phyloP scores from a whole-genome alignment of 2,113 vertebrate species.

The Dipodomys merriami region DNA sequence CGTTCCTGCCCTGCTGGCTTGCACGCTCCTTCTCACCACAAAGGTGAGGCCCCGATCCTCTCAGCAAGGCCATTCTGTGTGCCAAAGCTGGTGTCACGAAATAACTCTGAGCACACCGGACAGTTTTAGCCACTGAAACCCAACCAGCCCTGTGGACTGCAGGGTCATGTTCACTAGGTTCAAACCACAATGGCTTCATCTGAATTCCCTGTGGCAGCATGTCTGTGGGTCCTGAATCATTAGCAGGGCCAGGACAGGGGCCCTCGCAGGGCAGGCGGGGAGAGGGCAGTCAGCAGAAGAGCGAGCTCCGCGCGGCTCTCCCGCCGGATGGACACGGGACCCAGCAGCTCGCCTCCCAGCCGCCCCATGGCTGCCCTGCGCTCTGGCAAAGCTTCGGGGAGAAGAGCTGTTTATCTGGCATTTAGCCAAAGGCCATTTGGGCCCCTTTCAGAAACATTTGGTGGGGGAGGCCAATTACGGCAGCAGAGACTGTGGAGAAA shows the following conservation, averaged over 20 bases:
- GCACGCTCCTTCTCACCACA: not conserved
- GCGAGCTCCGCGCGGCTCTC: not conserved
- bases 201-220: conserved; percentile 41
- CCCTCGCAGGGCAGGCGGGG: not conserved
- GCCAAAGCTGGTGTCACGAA: conserved; percentile 54
- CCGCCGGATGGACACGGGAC: not conserved
- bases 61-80: not conserved
- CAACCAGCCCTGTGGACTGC: not conserved
- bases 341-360: not conserved
- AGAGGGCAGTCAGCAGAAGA: accelerated
- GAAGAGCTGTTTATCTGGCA: conserved; percentile 31
- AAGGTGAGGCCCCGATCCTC: not conserved
- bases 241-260: not conserved
- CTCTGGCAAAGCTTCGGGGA: not conserved
- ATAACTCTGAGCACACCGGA: conserved; percentile 28
- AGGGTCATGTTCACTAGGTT: not conserved
- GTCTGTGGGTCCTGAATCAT: conserved; percentile 71
- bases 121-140: conserved; percentile 46
- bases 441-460: conserved; percentile 50
- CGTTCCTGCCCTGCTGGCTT: not conserved
- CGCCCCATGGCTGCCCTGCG: too few species aligned
- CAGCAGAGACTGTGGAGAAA: conserved; percentile 7
- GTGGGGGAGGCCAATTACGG: conserved; percentile 1
- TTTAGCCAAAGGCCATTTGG: conserved; percentile 20
- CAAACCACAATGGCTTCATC: conserved; percentile 19